Base-by-base conservation (phyloP, 1,140 invertebrate genomes). In the Helicorthomorpha holstii region DNA sequence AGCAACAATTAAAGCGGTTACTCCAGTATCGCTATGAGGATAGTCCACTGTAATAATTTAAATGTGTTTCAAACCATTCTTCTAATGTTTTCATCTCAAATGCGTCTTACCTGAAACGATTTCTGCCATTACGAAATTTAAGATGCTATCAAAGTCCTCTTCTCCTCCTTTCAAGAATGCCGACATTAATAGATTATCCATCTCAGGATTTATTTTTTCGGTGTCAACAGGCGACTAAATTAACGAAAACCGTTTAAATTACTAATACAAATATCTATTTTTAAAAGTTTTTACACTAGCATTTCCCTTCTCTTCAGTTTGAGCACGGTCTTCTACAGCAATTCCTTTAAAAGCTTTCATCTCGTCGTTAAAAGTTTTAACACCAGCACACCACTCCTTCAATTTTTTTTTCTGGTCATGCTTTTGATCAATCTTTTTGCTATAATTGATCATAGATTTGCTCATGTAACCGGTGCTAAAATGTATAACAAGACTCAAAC, bases 1-100 rank as follows among this genome's bases (percentile, higher is more conserved):
- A 4, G 82, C 81, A 0, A 82, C 77, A 80, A 88, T 87, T 42
- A 90, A 70, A 0, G 83, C 72, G 25, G 82, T 81, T 12, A 80
- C 74, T 38, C 74, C 75, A 1, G 80, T 81, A 48, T 72, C 70
- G 19, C 75, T 75, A 63, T 87, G 83, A 60, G 71, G 60, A 58
- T 70, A 73, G 59, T 73, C 68, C 43, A 70, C 69, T 57, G 46
- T 19, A 4, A 46, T 10, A 46, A 7, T 12, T 19, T 41, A 12
- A 41, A 41, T 41, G 12, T 41, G 12, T 19, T 12, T 41, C 12
- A 41, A n/a, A n/a, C n/a, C n/a, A n/a, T n/a, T n/a, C n/a, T n/a
- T n/a, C n/a, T n/a, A n/a, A n/a, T n/a, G n/a, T n/a, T n/a, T n/a
- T n/a, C n/a, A n/a, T n/a, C n/a, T n/a, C n/a, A n/a, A n/a, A n/a